phyloP scores from a whole-genome alignment of 2,888 invertebrate genomes.

The Drosophila barbarae region DNA sequence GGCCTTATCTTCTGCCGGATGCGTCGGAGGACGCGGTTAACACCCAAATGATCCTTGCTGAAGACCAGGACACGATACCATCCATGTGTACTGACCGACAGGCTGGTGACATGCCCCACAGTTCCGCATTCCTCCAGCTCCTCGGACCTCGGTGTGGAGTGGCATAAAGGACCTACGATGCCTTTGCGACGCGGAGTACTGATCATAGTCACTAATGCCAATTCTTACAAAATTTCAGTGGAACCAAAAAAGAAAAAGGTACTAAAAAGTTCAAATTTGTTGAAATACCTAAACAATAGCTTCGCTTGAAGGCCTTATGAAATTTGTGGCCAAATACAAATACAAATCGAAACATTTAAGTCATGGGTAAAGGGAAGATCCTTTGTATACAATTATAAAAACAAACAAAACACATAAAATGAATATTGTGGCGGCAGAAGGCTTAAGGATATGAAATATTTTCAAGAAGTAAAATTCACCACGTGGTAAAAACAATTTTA shows the following conservation, averaged over 20 bases:
- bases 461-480: not conserved
- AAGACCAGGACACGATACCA: slow-evolving; percentile 58
- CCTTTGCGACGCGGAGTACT: not conserved
- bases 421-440: no score
- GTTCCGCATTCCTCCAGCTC: no score
- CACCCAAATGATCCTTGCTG: slow-evolving; percentile 21
- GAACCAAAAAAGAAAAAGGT: no score
- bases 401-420: not conserved
- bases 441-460: no score
- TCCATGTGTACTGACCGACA: slow-evolving; percentile 50
- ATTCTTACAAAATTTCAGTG: not conserved
- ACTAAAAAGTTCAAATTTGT: no score
- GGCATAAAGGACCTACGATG: slow-evolving; percentile 1
- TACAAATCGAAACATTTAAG: not conserved
- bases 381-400: not conserved
- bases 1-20: slow-evolving; percentile 40
- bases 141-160: slow-evolving; percentile 10
- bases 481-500: not conserved
- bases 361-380: not conserved
- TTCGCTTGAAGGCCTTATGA: not conserved
- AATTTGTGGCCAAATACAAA: not conserved
- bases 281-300: not conserved
- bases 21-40: slow-evolving; percentile 21
- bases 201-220: not conserved
- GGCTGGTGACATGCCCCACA: not conserved